A percentile compares a stretch with the other conserved stretches of the same genome.
Conservation (phyloP, 2,113 vertebrate species). For the Mixornis gularis region DNA sequence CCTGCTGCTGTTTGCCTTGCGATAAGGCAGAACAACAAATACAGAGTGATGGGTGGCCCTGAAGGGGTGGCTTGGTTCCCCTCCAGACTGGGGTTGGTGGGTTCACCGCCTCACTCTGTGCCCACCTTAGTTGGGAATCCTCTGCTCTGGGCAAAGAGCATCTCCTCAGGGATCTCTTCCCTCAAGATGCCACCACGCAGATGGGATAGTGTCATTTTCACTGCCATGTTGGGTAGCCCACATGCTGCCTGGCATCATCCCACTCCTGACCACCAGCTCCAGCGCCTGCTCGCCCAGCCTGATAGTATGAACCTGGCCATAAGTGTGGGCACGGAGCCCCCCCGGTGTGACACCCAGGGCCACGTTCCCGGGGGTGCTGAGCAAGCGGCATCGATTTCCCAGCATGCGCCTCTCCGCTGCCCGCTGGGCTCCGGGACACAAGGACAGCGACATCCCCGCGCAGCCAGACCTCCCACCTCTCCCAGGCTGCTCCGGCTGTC, state of each 20-base stretch:
- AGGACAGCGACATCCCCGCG: neutral
- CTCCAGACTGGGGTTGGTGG: neutral
- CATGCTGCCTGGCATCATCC: neutral
- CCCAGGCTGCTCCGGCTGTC: neutral
- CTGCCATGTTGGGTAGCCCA: neutral
- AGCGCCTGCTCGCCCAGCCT: accelerated
- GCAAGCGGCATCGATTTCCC: neutral
- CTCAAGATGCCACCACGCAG: accelerated
- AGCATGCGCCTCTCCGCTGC: accelerated
- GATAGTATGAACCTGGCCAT: neutral
- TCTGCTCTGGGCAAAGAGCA: neutral
- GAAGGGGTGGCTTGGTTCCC: neutral
- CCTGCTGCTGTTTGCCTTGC: constrained; percentile 52
- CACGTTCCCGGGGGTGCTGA: neutral
- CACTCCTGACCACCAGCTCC: neutral
- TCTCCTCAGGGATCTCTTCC: neutral
- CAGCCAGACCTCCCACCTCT: neutral
- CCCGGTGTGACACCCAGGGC: neutral
- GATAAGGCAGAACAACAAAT: constrained; percentile 69
- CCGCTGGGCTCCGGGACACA: neutral
- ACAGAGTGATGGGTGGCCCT: neutral
- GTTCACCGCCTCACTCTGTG: neutral
- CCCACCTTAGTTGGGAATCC: neutral
- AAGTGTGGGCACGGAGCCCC: accelerated
- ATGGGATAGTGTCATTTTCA: accelerated